Conservation (phyloP, 2,113 vertebrate genomes). For the Nannospalax galili region DNA sequence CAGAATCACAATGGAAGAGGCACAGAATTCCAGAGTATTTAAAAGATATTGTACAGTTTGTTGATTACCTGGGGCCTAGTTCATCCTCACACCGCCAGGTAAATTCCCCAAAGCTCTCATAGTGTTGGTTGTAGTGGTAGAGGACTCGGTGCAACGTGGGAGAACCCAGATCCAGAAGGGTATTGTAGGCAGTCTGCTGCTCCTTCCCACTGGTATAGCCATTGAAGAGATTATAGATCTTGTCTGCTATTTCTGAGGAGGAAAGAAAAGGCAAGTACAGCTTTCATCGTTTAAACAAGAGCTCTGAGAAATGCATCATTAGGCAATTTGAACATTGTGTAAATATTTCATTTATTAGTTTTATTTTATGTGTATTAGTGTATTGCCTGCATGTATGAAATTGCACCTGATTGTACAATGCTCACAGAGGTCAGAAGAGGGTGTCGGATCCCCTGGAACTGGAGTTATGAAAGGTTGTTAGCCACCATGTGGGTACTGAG, state of each 20-base stretch:
- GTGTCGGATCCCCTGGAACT: no score
- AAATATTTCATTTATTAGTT: background rate
- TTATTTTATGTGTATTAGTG: no score
- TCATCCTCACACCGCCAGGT: conserved; percentile 99
- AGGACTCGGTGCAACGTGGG: conserved; percentile 96
- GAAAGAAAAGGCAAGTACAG: conserved; percentile 46
- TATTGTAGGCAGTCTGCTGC: conserved; percentile 98
- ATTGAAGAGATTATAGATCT: conserved; percentile 99
- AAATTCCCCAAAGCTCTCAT: conserved; percentile 98
- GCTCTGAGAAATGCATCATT: background rate
- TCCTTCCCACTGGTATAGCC: conserved; percentile 99
- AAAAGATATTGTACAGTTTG: background rate
- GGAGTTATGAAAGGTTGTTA: no score
- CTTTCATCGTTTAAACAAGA: background rate
- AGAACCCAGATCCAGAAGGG: conserved; percentile 96
- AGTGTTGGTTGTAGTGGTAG: conserved; percentile 98
- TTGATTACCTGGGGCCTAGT: conserved; percentile 94
- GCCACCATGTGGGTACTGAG: no score
- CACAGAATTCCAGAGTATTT: background rate
- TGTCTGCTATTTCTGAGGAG: conserved; percentile 95
- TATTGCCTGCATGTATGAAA: no score
- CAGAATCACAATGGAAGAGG: background rate
- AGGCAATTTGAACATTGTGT: background rate
- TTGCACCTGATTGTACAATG: no score
- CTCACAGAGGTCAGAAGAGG: no score